Evolutionary conservation across 2,113 vertebrate species (phyloP).

Genomic region (Saimiri boliviensis): DNA sequence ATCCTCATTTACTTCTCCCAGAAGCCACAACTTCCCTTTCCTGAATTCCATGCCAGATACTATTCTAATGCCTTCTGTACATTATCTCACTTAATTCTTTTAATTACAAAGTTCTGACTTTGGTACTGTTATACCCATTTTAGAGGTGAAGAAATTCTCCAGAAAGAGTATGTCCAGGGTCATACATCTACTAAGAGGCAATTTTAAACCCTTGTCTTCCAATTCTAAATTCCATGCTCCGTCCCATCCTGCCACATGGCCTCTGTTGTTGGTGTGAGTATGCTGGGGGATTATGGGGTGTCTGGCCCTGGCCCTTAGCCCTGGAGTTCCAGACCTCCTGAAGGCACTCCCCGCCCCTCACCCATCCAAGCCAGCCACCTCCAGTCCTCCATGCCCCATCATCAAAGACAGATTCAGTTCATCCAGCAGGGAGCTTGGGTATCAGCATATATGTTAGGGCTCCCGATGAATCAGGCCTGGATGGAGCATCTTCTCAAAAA

Average conservation of each 20-base stretch:
- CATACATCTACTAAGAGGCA: not conserved
- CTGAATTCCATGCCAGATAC: not conserved
- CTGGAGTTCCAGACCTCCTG: not conserved
- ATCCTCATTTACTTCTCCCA: not conserved
- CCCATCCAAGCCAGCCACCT: not conserved
- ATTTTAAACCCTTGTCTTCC: not conserved
- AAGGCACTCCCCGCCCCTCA: not conserved
- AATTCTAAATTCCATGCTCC: not conserved
- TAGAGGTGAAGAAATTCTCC: conserved; percentile 32
- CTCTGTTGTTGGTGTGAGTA: not conserved
- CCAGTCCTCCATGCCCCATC: not conserved
- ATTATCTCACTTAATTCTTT: conserved; percentile 31
- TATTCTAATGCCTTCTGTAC: not conserved
- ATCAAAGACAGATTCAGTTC: not conserved
- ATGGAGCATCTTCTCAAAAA: not conserved
- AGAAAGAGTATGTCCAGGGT: not conserved
- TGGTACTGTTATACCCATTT: not conserved
- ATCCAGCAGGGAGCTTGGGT: not conserved
- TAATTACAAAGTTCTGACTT: not conserved
- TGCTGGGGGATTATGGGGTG: not conserved
- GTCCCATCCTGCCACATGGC: not conserved
- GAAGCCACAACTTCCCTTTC: not conserved
- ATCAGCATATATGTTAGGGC: not conserved
- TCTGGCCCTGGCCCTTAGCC: too few relatives aligned
- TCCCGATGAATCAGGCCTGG: not conserved